Evolutionary conservation across 92 coral and sea anemone genomes (phyloP), one percentile per base, ranked within the genome.

Genomic region (Zoanthus gigantus): DNA sequence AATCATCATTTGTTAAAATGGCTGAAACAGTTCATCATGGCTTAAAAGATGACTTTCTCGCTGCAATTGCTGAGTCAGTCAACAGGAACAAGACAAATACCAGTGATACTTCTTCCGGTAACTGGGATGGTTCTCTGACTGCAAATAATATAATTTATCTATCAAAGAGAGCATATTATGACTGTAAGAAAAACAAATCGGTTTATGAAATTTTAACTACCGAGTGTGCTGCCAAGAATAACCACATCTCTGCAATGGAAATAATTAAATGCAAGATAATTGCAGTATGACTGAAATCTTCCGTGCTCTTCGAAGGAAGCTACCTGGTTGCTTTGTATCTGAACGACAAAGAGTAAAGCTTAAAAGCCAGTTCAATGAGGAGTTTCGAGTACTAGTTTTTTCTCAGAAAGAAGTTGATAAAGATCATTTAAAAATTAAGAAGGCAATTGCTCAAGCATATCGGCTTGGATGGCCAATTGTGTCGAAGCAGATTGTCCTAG

Each of bases 51-150:
- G 83, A 87, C 16, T 54, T 87, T 6, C 48, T 87, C 54, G 67
- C 85, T 6, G 58, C 77, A 47, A 53, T 53, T 30, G 86, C 81
- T 9, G 86, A 88, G 32, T 3, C 86, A 57, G 90, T 47, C 6
- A 71, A 42, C 50, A 88, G 72, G 56, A 56, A 37, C 16, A 30
- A 53, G 54, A 15, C 7, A 17, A 69, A 69, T 31, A 8, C 37
- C 45, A 1, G 45, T 69, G 28, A 61, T 61, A 16, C 69, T 18
- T 47, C 72, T 12, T 17, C 14, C 68, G 77, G 73, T 9, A 30
- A 69, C n/a, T 79, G 86, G 86, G 86, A 88, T 88, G 90, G 90
- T 42, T 56, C 17, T 34, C 63, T 88, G 61, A 7, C 86, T n/a
- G 80, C 78, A 32, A 63, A 88, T 15, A 86, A 88, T 68, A 71